These are phyloP conservation scores for Capitulum mitella DNA, from an alignment of 2,888 invertebrate species.

Conservation along the genomic window DNA sequence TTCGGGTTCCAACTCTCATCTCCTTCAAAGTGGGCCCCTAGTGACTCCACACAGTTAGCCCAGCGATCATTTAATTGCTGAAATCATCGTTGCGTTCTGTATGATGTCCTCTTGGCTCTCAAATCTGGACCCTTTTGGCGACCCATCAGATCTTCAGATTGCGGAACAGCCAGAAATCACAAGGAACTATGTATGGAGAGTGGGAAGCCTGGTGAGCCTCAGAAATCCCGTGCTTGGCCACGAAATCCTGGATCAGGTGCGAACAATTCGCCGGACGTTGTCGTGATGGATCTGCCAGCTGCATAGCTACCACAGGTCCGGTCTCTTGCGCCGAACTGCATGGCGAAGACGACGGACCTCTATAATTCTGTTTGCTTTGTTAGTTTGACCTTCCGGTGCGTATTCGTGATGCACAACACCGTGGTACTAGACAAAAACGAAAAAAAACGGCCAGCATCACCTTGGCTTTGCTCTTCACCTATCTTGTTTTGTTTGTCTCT, in stretches of 20 bases:
- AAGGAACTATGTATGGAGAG: conserved; percentile 27
- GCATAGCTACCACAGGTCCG: too few species aligned
- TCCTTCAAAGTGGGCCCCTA: conserved; percentile 25
- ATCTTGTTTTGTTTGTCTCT: too few species aligned
- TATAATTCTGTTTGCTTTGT: too few species aligned
- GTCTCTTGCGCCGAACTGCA: too few species aligned
- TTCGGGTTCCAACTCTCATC: conserved; percentile 8
- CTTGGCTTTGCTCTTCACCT: too few species aligned
- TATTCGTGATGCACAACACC: too few species aligned
- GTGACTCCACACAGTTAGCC: conserved; percentile 24
- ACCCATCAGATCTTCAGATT: conserved; percentile 27
- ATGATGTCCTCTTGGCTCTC: background rate
- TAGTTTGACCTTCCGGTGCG: too few species aligned
- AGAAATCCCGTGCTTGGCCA: conserved; percentile 25
- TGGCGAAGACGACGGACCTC: too few species aligned
- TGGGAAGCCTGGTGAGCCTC: conserved; percentile 20
- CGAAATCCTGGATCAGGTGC: conserved; percentile 26
- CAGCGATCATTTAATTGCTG: conserved; percentile 18
- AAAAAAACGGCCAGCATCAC: too few species aligned
- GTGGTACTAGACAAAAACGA: too few species aligned
- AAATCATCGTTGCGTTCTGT: conserved; percentile 16
- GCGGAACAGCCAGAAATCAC: conserved; percentile 25
- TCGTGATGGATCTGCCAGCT: conserved; percentile 14
- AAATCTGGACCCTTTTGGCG: background rate
- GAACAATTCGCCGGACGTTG: background rate